Conservation (phyloP, 1,140 invertebrate species). For the Drosophila eugracilis region DNA sequence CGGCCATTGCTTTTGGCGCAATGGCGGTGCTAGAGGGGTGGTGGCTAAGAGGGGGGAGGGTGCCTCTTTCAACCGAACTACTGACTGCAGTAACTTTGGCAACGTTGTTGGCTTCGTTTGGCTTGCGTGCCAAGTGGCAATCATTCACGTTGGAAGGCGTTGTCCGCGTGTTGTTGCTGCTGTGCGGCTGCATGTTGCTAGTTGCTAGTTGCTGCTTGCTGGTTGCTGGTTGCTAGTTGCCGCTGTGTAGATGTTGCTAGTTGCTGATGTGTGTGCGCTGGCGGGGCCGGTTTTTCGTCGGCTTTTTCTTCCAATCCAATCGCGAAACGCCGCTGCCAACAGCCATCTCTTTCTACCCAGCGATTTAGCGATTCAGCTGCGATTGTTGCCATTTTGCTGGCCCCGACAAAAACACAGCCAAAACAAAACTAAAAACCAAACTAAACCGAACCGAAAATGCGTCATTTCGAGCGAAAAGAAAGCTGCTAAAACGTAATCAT, state of each 20-base stretch:
- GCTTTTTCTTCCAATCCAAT: constrained; percentile 55
- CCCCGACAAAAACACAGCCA: no score
- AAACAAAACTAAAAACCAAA: no score
- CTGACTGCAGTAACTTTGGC: constrained; percentile 51
- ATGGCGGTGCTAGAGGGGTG: constrained; percentile 41
- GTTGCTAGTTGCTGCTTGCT: constrained; percentile 9
- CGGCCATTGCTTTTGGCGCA: constrained; percentile 74
- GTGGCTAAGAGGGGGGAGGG: no score
- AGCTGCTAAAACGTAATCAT: constrained; percentile 12
- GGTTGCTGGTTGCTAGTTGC: constrained; percentile 17
- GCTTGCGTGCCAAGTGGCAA: constrained; percentile 80
- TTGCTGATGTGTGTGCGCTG: constrained; percentile 6
- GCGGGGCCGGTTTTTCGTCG: constrained; percentile 52
- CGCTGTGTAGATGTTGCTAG: constrained; percentile 10
- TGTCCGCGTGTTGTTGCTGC: constrained; percentile 52
- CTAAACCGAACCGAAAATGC: no score
- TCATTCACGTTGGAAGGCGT: constrained; percentile 78
- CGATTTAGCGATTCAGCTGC: constrained; percentile 5
- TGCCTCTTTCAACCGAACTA: neutral
- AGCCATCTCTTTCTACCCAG: constrained; percentile 15
- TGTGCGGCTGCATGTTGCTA: constrained; percentile 13
- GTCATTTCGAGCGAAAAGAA: constrained; percentile 49
- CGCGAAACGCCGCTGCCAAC: constrained; percentile 58
- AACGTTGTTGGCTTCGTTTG: constrained; percentile 32
- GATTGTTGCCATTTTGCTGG: constrained; percentile 73